phyloP scores from a whole-genome alignment of 2,113 vertebrate genomes.

The Promerops cafer region DNA sequence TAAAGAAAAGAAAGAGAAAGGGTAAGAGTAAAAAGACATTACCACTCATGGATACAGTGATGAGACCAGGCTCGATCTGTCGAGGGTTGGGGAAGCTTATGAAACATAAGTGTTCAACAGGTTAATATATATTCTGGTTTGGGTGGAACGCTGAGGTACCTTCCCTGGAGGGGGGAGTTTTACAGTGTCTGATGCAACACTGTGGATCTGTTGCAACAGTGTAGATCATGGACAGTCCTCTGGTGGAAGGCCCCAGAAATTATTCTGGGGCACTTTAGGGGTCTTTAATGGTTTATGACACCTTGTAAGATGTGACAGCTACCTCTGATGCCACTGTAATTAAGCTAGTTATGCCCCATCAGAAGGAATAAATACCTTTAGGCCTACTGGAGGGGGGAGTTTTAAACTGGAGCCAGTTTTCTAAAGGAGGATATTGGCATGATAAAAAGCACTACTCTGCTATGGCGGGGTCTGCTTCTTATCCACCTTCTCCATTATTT shows the following conservation, averaged over 20 bases:
- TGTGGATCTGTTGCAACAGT: neutral
- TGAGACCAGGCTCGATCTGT: neutral
- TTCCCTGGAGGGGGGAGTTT: neutral
- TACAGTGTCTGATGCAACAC: neutral
- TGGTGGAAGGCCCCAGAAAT: neutral
- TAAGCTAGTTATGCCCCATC: neutral
- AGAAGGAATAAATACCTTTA: neutral
- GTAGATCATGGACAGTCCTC: neutral
- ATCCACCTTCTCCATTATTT: neutral
- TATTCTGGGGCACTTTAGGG: neutral
- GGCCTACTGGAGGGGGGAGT: accelerated
- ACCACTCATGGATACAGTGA: neutral
- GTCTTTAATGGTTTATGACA: neutral
- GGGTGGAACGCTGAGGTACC: accelerated
- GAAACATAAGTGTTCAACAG: neutral
- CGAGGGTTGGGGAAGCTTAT: accelerated
- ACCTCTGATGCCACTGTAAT: neutral
- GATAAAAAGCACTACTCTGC: neutral
- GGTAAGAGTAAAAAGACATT: neutral
- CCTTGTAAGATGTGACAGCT: neutral
- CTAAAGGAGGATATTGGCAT: neutral
- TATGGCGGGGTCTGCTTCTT: neutral
- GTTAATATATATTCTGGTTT: neutral
- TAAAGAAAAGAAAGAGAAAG: neutral
- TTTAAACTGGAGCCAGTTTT: neutral